Evolutionary conservation across 1,140 invertebrate species (phyloP), one percentile per base, ranked within the genome.

Genomic region (Gryllus bimaculatus): DNA sequence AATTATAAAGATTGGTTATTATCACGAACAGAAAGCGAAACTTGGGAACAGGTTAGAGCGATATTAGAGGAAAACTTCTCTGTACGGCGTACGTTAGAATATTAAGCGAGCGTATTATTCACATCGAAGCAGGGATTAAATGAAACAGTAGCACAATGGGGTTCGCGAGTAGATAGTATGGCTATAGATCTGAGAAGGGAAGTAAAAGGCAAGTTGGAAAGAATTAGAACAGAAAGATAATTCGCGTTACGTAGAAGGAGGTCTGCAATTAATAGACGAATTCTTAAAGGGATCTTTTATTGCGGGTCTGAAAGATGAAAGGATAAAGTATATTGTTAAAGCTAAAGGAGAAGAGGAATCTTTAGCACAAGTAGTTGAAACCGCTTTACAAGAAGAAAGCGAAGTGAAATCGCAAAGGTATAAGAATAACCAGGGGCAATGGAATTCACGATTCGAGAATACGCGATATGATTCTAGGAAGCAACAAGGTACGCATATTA

Each of bases 11-110:
- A 54, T 73, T 48, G 66, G n/a, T 66, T 78, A 20, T 18, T 73
- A 48, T 39, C 66, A 8, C 48, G 77, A 78, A 73, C 48, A 8
- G 66, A 78, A 66, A 39, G 48, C 7, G 12, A 78, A 8, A 48
- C 66, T 39, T 78, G 77, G 77, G 77, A 8, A 48, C 12, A 78
- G n/a, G 77, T 78, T 12, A 8, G 47, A 21, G 77, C 77, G 6
- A 78, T 78, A 39, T 49, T 78, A 49, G 77, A 78, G 49, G 77
- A 49, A 78, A 48, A 78, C n/a, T 78, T n/a, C 21, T 78, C 77
- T 49, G 77, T 54, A 47, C 13, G 77, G 6, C 10, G 77, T 12
- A 78, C 77, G 15, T 66, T 78, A 54, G 77, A 54, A 54, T 54
- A 54, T 54, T 54, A 54, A 8, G 8, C 49, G 8, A 15, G 49